Conservation (phyloP, 2,888 invertebrate species). For the Tetrapedia diversipes region DNA sequence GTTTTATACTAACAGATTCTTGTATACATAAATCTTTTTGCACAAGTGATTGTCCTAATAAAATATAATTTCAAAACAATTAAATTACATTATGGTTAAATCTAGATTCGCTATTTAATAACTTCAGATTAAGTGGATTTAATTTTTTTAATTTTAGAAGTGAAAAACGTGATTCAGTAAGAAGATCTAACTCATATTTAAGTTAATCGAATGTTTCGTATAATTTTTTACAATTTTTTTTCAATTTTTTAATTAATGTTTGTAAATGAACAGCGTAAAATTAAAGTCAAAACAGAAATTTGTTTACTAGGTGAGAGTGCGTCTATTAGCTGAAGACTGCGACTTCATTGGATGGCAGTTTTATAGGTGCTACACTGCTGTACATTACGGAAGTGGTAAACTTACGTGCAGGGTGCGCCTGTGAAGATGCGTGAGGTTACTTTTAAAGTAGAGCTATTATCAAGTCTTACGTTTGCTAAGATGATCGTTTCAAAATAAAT, state of each 20-base stretch:
- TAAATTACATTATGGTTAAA: too few relatives aligned
- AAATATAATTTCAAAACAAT: too few relatives aligned
- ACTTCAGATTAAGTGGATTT: too few relatives aligned
- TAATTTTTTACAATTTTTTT: too few relatives aligned
- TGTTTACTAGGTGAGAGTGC: neutral
- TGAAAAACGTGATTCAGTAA: too few relatives aligned
- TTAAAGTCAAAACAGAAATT: slow-evolving; percentile 2
- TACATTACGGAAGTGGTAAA: neutral
- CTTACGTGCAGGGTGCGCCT: neutral
- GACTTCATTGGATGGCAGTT: slow-evolving; percentile 8
- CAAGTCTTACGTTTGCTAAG: neutral
- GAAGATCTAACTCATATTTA: too few relatives aligned
- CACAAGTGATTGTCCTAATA: too few relatives aligned
- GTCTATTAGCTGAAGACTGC: neutral
- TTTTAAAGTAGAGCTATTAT: slow-evolving; percentile 7
- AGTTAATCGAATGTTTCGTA: neutral
- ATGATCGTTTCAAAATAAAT: neutral
- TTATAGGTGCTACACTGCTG: neutral
- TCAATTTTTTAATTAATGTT: too few relatives aligned
- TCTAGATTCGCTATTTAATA: too few relatives aligned
- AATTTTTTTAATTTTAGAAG: too few relatives aligned
- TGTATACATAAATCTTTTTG: too few relatives aligned
- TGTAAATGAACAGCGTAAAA: neutral
- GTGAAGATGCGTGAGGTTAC: neutral
- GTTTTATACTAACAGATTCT: too few relatives aligned